A percentile compares a stretch with the other conserved stretches of the same genome.
Conservation (phyloP, 2,797 vertebrate genomes). For the Myripristis jacobus region DNA sequence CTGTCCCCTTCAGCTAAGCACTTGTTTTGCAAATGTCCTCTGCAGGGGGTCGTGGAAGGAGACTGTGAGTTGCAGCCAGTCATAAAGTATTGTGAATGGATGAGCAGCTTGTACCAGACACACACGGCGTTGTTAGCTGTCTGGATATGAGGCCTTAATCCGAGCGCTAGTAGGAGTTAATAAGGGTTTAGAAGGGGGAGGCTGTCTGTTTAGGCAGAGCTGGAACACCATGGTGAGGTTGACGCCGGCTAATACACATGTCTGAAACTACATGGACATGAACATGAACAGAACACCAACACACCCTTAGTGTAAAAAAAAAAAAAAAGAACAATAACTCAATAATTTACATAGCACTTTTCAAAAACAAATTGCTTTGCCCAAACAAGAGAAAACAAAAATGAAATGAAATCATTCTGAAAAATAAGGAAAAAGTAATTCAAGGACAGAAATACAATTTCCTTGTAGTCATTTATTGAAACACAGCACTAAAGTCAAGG, state of each 20-base stretch:
- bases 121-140: slow-evolving; percentile 72
- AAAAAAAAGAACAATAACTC: too few relatives aligned
- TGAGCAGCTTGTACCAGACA: slow-evolving; percentile 83
- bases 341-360: too few relatives aligned
- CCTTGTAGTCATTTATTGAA: too few relatives aligned
- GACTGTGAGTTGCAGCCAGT: slow-evolving; percentile 66
- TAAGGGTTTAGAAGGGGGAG: slow-evolving; percentile 75
- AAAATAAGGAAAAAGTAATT: too few relatives aligned
- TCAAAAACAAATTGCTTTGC: too few relatives aligned
- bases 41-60: slow-evolving; percentile 50
- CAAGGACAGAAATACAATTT: too few relatives aligned
- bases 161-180: slow-evolving; percentile 72
- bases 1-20: slow-evolving; percentile 51
- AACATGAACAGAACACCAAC: not conserved
- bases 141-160: slow-evolving; percentile 79
- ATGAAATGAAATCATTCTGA: too few relatives aligned
- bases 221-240: slow-evolving; percentile 53
- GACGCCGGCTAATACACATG: slow-evolving; percentile 54
- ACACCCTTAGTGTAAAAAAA: too few relatives aligned
- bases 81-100: slow-evolving; percentile 80
- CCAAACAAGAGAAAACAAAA: too few relatives aligned
- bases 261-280: slow-evolving; percentile 14
- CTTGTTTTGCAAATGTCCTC: slow-evolving; percentile 78
- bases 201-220: slow-evolving; percentile 62
- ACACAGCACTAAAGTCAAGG: too few relatives aligned